These are phyloP conservation scores for Aselliscus stoliczkanus DNA, from an alignment of 2,797 vertebrate species.

Conservation along the genomic window DNA sequence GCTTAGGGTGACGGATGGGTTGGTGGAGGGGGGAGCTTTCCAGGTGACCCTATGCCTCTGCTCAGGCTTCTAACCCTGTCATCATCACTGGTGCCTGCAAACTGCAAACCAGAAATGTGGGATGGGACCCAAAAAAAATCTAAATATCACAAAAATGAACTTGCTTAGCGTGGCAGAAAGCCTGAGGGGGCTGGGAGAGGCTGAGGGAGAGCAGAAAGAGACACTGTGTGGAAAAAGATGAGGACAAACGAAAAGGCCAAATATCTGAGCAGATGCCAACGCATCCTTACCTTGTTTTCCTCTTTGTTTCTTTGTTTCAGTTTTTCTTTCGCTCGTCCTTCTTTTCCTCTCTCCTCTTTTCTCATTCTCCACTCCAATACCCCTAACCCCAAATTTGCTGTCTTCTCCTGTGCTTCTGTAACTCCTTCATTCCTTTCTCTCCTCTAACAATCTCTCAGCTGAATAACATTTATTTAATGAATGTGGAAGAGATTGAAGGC, in stretches of 20 bases:
- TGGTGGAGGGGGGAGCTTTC: not conserved
- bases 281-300: not conserved
- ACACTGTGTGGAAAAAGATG: not conserved
- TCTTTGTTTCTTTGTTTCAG: not conserved
- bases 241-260: not conserved
- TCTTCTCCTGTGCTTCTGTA: not conserved
- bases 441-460: not conserved
- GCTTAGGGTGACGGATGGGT: not conserved
- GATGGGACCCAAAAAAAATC: not conserved
- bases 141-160: not conserved
- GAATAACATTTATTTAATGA: not conserved
- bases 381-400: accelerated
- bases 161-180: not conserved
- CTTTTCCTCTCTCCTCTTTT: not conserved
- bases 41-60: not conserved
- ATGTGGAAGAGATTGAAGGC: not conserved
- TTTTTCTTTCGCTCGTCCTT: not conserved
- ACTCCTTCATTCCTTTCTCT: not conserved
- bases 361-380: not conserved
- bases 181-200: not conserved
- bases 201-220: not conserved
- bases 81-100: not conserved
- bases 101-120: not conserved
- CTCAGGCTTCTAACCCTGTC: not conserved
- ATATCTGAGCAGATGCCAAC: not conserved